Percentiles rank a stretch among this genome's conserved stretches.
Evolutionary conservation across 2,113 vertebrate genomes (phyloP).

Genomic region (Notechis scutatus): DNA sequence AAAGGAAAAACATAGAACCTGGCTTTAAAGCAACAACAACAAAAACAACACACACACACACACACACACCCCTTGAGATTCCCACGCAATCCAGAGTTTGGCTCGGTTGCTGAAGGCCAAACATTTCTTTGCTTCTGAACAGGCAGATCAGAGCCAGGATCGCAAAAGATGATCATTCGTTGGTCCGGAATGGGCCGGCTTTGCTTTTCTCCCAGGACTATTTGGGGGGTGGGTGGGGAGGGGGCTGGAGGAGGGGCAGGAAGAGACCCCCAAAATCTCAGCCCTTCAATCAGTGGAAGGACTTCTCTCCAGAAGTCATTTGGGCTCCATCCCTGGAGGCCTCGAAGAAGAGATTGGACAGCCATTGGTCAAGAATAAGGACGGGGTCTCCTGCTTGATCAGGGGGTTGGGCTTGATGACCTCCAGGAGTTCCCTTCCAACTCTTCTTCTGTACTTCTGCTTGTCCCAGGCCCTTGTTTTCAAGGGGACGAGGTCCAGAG

Average conservation of each 20-base stretch:
- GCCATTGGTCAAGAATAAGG: no score
- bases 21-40: neutral
- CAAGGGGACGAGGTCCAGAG: no score
- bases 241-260: neutral
- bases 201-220: neutral
- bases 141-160: neutral
- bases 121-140: neutral
- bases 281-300: neutral
- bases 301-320: neutral
- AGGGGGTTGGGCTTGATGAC: no score
- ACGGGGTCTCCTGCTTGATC: no score
- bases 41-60: neutral
- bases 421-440: no score
- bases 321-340: no score
- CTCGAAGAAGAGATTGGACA: no score
- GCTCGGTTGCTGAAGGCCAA: neutral
- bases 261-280: neutral
- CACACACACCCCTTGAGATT: neutral
- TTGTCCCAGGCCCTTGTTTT: no score
- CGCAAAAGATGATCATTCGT: accelerated
- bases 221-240: accelerated
- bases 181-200: neutral
- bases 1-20: neutral
- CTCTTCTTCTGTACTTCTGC: no score
- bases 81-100: neutral